Evolutionary conservation across 2,797 vertebrate species (phyloP).

Genomic region (Enteromius viviparus): DNA sequence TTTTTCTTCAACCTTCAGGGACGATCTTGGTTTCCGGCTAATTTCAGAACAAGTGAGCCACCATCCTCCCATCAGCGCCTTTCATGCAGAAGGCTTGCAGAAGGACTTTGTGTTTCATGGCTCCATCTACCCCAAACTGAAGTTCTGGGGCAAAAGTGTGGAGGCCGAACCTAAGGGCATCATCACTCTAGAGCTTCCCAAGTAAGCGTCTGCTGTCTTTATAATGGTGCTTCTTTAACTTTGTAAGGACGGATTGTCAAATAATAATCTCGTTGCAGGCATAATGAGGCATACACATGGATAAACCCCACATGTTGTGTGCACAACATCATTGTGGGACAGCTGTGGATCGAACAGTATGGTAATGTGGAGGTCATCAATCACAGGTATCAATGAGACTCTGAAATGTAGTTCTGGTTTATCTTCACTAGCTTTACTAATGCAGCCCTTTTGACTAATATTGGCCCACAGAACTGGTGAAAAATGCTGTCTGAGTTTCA

Average conservation of each 20-base stretch:
- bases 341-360: constrained; percentile 99
- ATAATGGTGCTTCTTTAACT: neutral
- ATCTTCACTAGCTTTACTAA: neutral
- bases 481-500: constrained; percentile 92
- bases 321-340: constrained; percentile 98
- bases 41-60: constrained; percentile 98
- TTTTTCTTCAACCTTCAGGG: constrained; percentile 74
- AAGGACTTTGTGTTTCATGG: constrained; percentile 97
- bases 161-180: constrained; percentile 96
- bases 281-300: constrained; percentile 97
- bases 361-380: constrained; percentile 95
- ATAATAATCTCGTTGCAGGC: constrained; percentile 70
- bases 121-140: constrained; percentile 98
- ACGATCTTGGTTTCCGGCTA: constrained; percentile 95
- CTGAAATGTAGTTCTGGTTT: neutral
- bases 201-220: constrained; percentile 77
- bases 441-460: neutral
- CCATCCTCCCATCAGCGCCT: constrained; percentile 96
- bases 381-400: constrained; percentile 84
- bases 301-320: constrained; percentile 98
- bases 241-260: neutral
- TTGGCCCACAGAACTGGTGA: constrained; percentile 73
- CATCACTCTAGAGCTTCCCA: constrained; percentile 95
- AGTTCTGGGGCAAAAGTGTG: constrained; percentile 99
- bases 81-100: constrained; percentile 93